A percentile compares a stretch with the other conserved stretches of the same genome.
Evolutionary conservation across 2,797 vertebrate species (phyloP).

Genomic region (Amazona finschi): DNA sequence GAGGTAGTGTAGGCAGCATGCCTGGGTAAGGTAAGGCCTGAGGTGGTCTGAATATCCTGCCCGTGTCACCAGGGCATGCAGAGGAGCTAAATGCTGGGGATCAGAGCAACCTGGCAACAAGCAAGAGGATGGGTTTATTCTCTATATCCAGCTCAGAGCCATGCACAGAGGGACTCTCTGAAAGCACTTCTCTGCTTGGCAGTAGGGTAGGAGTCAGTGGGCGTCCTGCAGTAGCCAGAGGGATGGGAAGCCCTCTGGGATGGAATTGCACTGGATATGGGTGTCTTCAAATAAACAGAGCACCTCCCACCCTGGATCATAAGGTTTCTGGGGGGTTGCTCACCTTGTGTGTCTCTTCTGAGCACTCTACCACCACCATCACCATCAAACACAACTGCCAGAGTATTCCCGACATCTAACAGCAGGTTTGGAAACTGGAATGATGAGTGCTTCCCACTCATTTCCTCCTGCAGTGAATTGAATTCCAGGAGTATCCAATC

Average conservation of each 20-base stretch:
- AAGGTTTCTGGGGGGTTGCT: not conserved
- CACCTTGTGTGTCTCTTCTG: rapidly evolving
- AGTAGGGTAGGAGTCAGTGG: not conserved
- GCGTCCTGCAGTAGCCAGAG: not conserved
- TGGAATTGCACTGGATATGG: not conserved
- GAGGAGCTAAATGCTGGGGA: not conserved
- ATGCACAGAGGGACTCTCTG: not conserved
- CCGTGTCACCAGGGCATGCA: not conserved
- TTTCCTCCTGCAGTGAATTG: not conserved
- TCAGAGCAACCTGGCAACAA: not conserved
- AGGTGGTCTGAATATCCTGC: not conserved
- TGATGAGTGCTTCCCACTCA: not conserved
- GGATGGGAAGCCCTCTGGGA: not conserved
- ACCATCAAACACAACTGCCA: not conserved
- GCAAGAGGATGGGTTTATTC: not conserved
- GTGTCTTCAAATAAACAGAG: not conserved
- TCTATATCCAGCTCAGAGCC: not conserved
- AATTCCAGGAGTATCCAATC: not conserved
- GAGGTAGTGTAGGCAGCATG: rapidly evolving
- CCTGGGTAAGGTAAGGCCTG: not conserved
- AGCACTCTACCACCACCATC: not conserved
- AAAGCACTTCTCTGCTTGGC: not conserved
- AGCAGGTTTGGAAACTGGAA: not conserved
- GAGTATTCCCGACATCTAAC: not conserved
- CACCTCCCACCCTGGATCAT: not conserved